These are phyloP conservation scores for Rhyzopertha dominica DNA, from an alignment of 1,140 invertebrate species.

Conservation along the genomic window DNA sequence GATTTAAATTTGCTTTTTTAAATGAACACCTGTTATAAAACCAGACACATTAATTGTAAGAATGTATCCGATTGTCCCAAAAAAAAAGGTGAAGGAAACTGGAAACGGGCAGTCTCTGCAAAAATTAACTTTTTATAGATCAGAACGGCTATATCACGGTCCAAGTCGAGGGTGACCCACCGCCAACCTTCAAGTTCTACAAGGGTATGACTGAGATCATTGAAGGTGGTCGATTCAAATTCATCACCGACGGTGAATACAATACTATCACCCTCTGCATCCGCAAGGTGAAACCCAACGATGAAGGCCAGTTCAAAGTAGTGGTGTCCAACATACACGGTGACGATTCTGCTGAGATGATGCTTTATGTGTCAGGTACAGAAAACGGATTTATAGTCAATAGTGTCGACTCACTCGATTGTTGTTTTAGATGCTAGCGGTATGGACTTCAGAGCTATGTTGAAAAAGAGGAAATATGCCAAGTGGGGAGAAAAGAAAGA, in stretches of 20 bases:
- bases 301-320: conserved; percentile 96
- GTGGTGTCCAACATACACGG: conserved; percentile 90
- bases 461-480: conserved; percentile 94
- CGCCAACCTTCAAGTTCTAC: conserved; percentile 93
- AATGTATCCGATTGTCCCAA: too few species aligned
- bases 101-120: too few species aligned
- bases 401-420: not conserved
- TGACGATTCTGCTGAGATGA: conserved; percentile 90
- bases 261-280: conserved; percentile 91
- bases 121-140: too few species aligned
- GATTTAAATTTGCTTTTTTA: too few species aligned
- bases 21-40: too few species aligned
- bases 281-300: conserved; percentile 91
- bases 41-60: too few species aligned
- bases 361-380: conserved; percentile 92
- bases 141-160: conserved; percentile 84
- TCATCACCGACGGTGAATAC: conserved; percentile 81
- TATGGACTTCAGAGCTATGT: conserved; percentile 97
- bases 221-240: conserved; percentile 89
- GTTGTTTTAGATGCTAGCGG: conserved; percentile 74
- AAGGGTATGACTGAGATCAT: conserved; percentile 87
- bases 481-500: conserved; percentile 88
- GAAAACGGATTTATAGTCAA: conserved; percentile 2
- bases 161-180: conserved; percentile 85
- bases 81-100: too few species aligned